These are phyloP conservation scores for Odontothrips loti DNA, from an alignment of 2,888 invertebrate species.

Conservation along the genomic window DNA sequence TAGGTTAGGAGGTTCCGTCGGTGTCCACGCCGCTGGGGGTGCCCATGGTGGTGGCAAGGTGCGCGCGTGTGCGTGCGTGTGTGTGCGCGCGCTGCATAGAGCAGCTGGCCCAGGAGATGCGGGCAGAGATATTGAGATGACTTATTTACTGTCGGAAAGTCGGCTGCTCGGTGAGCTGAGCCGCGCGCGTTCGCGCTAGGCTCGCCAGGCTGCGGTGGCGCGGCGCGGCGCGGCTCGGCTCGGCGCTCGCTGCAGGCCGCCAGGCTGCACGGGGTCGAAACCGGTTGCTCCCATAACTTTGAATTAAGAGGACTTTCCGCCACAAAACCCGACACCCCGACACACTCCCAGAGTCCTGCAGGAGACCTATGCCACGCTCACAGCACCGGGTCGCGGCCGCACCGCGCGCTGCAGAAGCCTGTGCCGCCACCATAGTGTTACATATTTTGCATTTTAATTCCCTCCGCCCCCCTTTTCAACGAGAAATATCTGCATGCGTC, in stretches of 20 bases:
- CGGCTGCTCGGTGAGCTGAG: not conserved
- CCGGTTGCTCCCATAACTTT: constrained; percentile 26
- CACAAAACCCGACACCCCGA: not conserved
- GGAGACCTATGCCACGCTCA: not conserved
- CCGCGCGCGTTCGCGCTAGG: not conserved
- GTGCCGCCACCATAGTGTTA: not conserved
- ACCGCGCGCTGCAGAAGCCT: not conserved
- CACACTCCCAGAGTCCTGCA: not conserved
- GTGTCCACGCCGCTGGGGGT: no score
- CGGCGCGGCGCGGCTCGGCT: not conserved
- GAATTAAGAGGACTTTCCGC: constrained; percentile 22
- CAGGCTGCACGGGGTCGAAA: not conserved
- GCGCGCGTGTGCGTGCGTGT: no score
- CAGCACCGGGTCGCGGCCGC: no score
- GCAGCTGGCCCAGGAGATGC: not conserved
- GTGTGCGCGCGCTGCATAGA: not conserved
- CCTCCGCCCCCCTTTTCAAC: not conserved
- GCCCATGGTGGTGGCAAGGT: no score
- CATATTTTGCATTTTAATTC: constrained; percentile 16
- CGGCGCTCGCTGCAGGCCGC: not conserved
- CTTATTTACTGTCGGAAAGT: not conserved
- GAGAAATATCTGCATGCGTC: not conserved
- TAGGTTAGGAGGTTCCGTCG: no score
- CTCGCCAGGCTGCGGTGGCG: not conserved
- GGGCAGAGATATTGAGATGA: not conserved